Evolutionary conservation across 2,797 vertebrate genomes (phyloP), one percentile per base, ranked within the genome.

Genomic region (Gobionotothen gibberifrons): DNA sequence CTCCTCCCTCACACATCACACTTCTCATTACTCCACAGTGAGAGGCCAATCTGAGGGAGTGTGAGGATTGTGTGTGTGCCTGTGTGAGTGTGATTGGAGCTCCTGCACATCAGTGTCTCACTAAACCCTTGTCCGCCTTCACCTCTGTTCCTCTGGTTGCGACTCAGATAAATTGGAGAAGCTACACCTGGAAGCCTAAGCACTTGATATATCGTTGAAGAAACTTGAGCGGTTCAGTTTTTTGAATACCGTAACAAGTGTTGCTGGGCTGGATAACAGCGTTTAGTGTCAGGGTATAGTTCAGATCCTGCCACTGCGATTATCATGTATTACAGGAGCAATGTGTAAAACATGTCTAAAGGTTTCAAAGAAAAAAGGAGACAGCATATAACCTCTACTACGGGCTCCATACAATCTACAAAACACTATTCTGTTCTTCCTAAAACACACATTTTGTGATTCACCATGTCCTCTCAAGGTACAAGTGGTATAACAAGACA

Each of bases 1-100:
- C 90, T 92, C 77, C 80, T 86, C 83, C 83, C 89, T 90, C 89
- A 91, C 85, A 90, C 80, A 89, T 89, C 81, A 69, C 88, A 85
- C 79, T 81, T 80, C 77, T 89, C 86, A 86, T 88, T 89, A 80
- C 78, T 86, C 75, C 62, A 69, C 77, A 81, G 79, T 60, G 83
- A 90, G 87, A 84, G 86, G 85, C 84, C 85, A 88, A 85, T 86
- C 81, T 60, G 85, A 84, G 78, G 65, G 76, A 82, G 76, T 79
- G 79, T 44, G 78, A 57, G 60, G 19, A 66, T 13, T 72, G 77
- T 58, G 60, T 52, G 52, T 55, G 57, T 32, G 63, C 26, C 29
- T 76, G 59, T 57, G 15, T 36, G 32, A 36, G 32, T 76, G 72
- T 82, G 78, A 81, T 58, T 69, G 72, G 72, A 62, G 65, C 65